A percentile compares a stretch with the other conserved stretches of the same genome.
Evolutionary conservation across 2,797 vertebrate species (phyloP).

Genomic region (Vireo griseus): DNA sequence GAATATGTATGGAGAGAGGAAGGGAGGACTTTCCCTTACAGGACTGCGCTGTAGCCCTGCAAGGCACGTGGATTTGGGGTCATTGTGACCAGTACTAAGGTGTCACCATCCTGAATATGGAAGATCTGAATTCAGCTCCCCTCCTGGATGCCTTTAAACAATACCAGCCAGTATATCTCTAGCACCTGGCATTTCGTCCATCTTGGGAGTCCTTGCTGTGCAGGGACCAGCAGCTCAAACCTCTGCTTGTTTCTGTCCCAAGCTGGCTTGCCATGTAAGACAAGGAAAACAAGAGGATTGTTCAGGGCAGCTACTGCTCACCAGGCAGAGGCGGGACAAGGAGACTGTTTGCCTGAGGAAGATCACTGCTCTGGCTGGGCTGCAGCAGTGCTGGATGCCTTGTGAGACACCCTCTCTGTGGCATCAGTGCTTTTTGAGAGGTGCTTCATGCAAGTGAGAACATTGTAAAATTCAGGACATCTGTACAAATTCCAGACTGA

Average conservation of each 20-base stretch:
- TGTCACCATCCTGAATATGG: background rate
- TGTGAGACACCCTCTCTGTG: constrained; percentile 70
- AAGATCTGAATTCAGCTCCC: background rate
- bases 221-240: background rate
- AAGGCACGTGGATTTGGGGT: background rate
- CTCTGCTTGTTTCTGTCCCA: background rate
- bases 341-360: constrained; percentile 64
- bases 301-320: background rate
- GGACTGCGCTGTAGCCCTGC: fast-evolving
- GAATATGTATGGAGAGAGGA: fast-evolving
- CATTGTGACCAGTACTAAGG: background rate
- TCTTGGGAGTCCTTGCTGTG: background rate
- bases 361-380: constrained; percentile 65
- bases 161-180: background rate
- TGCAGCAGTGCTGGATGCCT: constrained; percentile 68
- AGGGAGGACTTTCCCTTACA: background rate
- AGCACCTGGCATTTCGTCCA: background rate
- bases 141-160: background rate
- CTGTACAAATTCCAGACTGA: background rate
- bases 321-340: background rate
- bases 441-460: background rate
- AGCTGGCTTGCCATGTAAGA: background rate
- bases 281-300: background rate
- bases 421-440: constrained; percentile 46
- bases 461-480: background rate